phyloP scores from a whole-genome alignment of 2,113 vertebrate genomes.

The Lophius piscatorius region DNA sequence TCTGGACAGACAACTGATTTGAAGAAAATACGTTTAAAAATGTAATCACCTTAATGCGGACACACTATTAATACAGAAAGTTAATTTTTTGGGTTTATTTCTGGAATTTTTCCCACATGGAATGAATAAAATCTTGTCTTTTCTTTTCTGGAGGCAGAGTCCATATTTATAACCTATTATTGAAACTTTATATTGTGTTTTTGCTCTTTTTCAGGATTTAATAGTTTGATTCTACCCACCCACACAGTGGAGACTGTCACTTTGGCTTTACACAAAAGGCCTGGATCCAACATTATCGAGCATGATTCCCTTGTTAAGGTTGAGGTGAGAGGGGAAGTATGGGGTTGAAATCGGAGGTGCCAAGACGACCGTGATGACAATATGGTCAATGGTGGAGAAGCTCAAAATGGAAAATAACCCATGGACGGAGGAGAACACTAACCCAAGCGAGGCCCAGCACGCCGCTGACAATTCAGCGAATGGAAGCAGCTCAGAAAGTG shows the following conservation, averaged over 20 bases:
- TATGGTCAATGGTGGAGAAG: conserved; percentile 89
- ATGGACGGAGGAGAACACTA: conserved; percentile 86
- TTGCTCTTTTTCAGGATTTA: conserved; percentile 77
- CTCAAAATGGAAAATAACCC: conserved; percentile 93
- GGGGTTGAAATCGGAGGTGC: conserved; percentile 78
- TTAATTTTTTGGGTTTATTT: no score
- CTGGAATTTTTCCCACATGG: no score
- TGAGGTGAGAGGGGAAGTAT: conserved; percentile 82
- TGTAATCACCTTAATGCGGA: no score
- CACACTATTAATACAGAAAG: no score
- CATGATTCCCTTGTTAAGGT: conserved; percentile 75
- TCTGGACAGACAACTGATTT: no score
- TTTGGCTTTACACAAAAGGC: conserved; percentile 66
- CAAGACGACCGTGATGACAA: conserved; percentile 90
- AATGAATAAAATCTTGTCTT: no score
- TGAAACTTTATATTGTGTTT: conserved; percentile 16
- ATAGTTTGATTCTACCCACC: conserved; percentile 76
- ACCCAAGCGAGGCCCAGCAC: conserved; percentile 79
- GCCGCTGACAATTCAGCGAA: conserved; percentile 88
- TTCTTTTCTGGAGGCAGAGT: no score
- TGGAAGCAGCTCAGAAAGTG: conserved; percentile 92
- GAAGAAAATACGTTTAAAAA: no score
- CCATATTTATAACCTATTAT: background rate
- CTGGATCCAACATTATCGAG: conserved; percentile 65
- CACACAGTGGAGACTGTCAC: conserved; percentile 73